A percentile compares a stretch with the other conserved stretches of the same genome.
These are phyloP conservation scores for Gila robusta DNA, from an alignment of 2,797 vertebrate species.

Conservation along the genomic window DNA sequence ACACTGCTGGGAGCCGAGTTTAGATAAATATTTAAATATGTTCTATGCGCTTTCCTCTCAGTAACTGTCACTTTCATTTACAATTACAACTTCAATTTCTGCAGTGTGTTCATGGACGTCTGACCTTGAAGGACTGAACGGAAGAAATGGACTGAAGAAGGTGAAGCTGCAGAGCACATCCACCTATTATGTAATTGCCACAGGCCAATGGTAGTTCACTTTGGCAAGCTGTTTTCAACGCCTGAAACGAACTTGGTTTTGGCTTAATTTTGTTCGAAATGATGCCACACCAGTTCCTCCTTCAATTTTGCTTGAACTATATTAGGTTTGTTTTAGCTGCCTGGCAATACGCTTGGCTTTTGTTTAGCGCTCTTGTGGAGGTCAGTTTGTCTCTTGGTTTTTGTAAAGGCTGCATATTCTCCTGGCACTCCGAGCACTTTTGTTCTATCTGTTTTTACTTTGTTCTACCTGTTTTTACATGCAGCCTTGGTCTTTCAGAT, in stretches of 20 bases:
- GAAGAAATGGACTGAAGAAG: background rate
- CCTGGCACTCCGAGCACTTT: conserved; percentile 24
- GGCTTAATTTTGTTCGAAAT: background rate
- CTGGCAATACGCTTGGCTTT: conserved; percentile 36
- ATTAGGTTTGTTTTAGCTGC: background rate
- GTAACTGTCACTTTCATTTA: background rate
- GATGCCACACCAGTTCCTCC: background rate
- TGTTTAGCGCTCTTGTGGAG: conserved; percentile 65
- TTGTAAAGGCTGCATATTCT: conserved; percentile 66
- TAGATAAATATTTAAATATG: background rate
- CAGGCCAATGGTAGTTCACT: background rate
- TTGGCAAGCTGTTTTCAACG: background rate
- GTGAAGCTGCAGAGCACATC: background rate
- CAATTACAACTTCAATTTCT: background rate
- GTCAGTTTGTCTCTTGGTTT: conserved; percentile 71
- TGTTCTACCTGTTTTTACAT: no score
- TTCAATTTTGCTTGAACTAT: background rate
- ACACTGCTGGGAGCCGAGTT: background rate
- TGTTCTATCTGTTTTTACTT: conserved; percentile 40
- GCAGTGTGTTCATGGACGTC: background rate
- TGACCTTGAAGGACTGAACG: background rate
- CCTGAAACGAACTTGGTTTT: background rate
- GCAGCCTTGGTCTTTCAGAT: conserved; percentile 23
- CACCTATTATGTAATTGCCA: background rate
- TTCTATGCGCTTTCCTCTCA: background rate